Conservation (phyloP, 2,888 invertebrate genomes). For the Dugesia japonica region DNA sequence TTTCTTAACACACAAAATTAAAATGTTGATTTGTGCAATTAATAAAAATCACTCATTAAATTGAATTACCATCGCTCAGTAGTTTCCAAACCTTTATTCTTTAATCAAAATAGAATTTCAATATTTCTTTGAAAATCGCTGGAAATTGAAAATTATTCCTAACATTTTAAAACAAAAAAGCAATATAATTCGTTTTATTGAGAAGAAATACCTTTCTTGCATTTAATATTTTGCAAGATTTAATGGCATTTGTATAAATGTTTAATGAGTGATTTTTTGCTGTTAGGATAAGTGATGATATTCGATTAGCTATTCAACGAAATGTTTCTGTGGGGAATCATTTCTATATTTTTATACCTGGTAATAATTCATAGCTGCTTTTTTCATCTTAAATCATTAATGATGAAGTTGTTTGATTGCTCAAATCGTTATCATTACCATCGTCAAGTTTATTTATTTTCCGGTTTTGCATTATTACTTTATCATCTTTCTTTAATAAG, state of each 20-base stretch:
- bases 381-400: slow-evolving; percentile 8
- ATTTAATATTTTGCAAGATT: slow-evolving; percentile 12
- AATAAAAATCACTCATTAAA: no score
- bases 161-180: no score
- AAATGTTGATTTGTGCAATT: no score
- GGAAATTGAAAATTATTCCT: no score
- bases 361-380: slow-evolving; percentile 11
- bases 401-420: slow-evolving; percentile 12
- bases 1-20: no score
- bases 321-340: neutral
- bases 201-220: neutral
- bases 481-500: neutral
- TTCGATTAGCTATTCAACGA: neutral
- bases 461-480: neutral
- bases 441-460: slow-evolving; percentile 10
- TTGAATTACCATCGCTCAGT: no score
- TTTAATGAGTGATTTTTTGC: neutral
- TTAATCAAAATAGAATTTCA: no score
- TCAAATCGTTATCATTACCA: neutral
- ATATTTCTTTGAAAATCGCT: no score
- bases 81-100: no score
- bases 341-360: neutral
- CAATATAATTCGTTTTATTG: neutral
- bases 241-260: neutral
- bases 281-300: neutral